These are phyloP conservation scores for Temnothorax longispinosus DNA, from an alignment of 1,140 invertebrate species.

Conservation along the genomic window DNA sequence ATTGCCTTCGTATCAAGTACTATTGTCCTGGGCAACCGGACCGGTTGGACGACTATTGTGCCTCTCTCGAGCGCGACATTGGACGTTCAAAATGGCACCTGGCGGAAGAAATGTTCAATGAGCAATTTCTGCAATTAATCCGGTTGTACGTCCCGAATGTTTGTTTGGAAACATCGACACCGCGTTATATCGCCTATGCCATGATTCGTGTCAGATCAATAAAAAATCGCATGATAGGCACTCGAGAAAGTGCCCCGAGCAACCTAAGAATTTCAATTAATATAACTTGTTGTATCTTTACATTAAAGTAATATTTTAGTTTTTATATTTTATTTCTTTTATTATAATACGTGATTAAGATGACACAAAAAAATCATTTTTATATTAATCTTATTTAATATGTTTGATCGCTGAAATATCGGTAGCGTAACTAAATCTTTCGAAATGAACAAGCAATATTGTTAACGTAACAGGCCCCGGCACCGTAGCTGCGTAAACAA, in stretches of 20 bases:
- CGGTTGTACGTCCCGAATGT: conserved; percentile 53
- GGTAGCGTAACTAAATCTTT: conserved; percentile 43
- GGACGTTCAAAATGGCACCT: conserved; percentile 66
- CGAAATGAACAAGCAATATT: conserved; percentile 42
- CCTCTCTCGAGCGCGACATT: conserved; percentile 53
- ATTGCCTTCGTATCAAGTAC: conserved; percentile 83
- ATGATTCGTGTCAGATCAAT: not conserved
- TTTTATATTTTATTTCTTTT: not conserved
- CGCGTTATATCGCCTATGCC: not conserved
- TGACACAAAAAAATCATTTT: not conserved
- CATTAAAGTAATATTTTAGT: not conserved
- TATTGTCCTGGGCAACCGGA: conserved; percentile 78
- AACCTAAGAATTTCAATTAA: not conserved
- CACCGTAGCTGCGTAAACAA: conserved; percentile 59
- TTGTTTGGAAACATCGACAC: conserved; percentile 80
- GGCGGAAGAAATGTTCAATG: conserved; percentile 71
- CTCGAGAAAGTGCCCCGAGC: not conserved
- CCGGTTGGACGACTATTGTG: conserved; percentile 71
- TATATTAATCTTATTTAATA: not conserved
- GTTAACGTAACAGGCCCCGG: conserved; percentile 28
- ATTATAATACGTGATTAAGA: not conserved
- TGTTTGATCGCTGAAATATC: not conserved
- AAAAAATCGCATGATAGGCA: not conserved
- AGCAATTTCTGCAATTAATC: conserved; percentile 71
- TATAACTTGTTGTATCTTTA: not conserved